phyloP scores from a whole-genome alignment of 2,888 invertebrate genomes.

The Entomobrya proxima region DNA sequence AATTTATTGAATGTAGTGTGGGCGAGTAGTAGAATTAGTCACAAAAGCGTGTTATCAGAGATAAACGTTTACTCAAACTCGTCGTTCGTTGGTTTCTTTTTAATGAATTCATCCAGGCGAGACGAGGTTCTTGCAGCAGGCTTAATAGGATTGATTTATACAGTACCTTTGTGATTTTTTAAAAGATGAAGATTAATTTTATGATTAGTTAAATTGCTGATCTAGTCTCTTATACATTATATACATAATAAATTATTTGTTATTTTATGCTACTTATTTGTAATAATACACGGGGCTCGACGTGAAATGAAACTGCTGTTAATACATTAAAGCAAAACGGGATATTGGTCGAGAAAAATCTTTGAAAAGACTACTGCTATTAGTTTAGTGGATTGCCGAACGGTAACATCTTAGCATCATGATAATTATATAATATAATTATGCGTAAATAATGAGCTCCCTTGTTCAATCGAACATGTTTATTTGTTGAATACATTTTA shows the following conservation, averaged over 20 bases:
- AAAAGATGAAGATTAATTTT: constrained; percentile 5
- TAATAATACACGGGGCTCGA: no score
- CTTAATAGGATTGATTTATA: background rate
- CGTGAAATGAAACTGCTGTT: background rate
- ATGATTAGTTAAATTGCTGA: constrained; percentile 50
- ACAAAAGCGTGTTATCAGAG: background rate
- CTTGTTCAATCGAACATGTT: background rate
- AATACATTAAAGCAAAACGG: no score
- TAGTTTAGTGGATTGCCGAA: background rate
- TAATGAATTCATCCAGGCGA: background rate
- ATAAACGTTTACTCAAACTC: background rate
- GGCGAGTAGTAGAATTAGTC: constrained; percentile 5
- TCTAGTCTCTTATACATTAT: constrained; percentile 48
- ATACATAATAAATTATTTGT: background rate
- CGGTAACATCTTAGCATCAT: background rate
- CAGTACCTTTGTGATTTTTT: constrained; percentile 54
- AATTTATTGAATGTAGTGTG: background rate
- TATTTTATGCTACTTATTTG: no score
- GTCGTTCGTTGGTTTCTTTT: background rate
- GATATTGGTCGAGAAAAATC: background rate
- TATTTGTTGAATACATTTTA: background rate
- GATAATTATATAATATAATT: background rate
- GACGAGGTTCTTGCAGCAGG: background rate
- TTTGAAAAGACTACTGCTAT: background rate
- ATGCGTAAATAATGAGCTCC: background rate